Evolutionary conservation across 2,797 vertebrate species (phyloP).

Genomic region (Bryconaethiops microstoma): DNA sequence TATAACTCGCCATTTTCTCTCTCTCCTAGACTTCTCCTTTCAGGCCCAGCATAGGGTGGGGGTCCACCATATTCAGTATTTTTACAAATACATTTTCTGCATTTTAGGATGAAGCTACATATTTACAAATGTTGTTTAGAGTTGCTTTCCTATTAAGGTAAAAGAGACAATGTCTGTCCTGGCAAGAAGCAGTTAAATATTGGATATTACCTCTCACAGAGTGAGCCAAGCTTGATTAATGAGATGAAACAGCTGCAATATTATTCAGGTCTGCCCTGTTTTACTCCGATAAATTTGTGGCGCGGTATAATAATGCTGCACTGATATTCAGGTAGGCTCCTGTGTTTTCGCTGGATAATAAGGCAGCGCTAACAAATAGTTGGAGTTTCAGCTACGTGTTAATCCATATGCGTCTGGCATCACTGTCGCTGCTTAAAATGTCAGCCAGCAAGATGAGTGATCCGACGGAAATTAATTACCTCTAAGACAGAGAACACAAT

Average conservation of each 20-base stretch:
- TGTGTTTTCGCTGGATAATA: slow-evolving; percentile 27
- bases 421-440: slow-evolving; percentile 54
- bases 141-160: not conserved
- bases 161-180: not conserved
- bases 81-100: too few relatives aligned
- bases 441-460: slow-evolving; percentile 43
- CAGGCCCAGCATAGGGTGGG: too few relatives aligned
- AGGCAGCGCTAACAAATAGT: slow-evolving; percentile 26
- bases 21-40: too few relatives aligned
- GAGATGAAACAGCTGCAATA: slow-evolving; percentile 29
- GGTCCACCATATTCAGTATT: too few relatives aligned
- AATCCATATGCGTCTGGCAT: slow-evolving; percentile 49
- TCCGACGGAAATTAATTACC: slow-evolving; percentile 53
- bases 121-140: not conserved
- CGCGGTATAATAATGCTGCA: slow-evolving; percentile 32
- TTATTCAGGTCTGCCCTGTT: slow-evolving; percentile 35
- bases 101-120: too few relatives aligned
- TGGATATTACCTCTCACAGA: slow-evolving; percentile 40
- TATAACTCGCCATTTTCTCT: too few relatives aligned
- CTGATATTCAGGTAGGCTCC: slow-evolving; percentile 24
- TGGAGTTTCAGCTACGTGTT: slow-evolving; percentile 45
- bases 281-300: slow-evolving; percentile 48
- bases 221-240: slow-evolving; percentile 37
- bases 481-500: slow-evolving; percentile 40
- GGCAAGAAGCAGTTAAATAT: slow-evolving; percentile 16